Evolutionary conservation across 2,888 invertebrate species (phyloP), one percentile per base, ranked within the genome.

Genomic region (Autographa gamma): DNA sequence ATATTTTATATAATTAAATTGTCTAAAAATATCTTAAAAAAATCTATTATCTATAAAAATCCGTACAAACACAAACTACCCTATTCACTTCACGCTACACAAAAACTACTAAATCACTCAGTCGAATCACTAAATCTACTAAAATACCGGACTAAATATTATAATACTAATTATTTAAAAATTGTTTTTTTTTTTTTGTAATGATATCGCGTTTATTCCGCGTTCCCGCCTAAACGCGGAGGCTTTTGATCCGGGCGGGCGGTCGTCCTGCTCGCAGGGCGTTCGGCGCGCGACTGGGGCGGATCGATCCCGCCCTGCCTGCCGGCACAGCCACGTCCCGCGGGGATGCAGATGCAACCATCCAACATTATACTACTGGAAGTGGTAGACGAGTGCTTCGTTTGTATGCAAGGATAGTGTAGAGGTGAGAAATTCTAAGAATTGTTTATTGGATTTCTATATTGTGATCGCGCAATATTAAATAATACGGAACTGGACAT

Each of bases 301-400:
- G 91, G 92, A 93, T 92, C 92, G 92, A 93, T 91, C 89, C 90
- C 91, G 90, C 92, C 92, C 91, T 89, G 86, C 80, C 76, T 83
- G 84, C 83, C 84, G 83, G 84, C 82, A 85, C 83, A 83, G 77
- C 80, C 75, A 83, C 84, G 87, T 94, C 94, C 93, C 93, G 93
- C 92, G 92, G 95, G 95, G 95, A 94, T 95, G 95, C 94, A 93
- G 94, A 93, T 94, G 94, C 93, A 93, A 83, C 89, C 84, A 86
- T 81, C 77, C 73, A 68, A 69, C 70, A 79, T 80, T 76, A 66
- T 11, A 19, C 48, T 67, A 61, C 91, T 92, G 74, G 91, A 91
- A 88, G 85, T 81, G 90, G 54, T 78, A 71, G 19, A n/a, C 38
- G 19, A n/a, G 16, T 62, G 16, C 66, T 74, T 72, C 19, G 59